Base-by-base conservation (phyloP, 2,797 vertebrate species). In the Bufotes viridis region DNA sequence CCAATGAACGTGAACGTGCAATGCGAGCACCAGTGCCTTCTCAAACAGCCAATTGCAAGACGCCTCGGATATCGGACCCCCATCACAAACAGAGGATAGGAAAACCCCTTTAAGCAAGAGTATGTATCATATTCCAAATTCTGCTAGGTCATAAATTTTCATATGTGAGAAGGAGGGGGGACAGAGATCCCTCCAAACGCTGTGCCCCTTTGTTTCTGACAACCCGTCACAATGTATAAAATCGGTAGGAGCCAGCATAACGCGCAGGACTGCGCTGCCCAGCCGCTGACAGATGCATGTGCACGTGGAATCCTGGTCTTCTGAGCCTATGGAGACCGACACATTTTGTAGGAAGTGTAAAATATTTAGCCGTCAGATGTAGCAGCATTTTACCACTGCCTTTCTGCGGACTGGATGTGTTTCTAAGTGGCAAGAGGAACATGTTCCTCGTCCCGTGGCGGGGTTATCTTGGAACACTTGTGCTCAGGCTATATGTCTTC, bases 381-480 rank as follows among this genome's bases (percentile, higher is more conserved):
- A 78, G 51, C 51, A 14, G 75, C 11, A 55, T 78, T 42, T n/a
- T 78, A 24, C 22, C 70, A 20, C 9, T 9, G 34, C 11, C 10
- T n/a, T 49, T 81, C 79, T 81, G 8, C 29, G 2, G 34, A 18
- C 13, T 10, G 7, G 2, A 29, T 78, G 57, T 15, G 69, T 22
- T 10, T 49, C 60, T 81, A 81, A 81, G 63, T 67, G 60, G 29
- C 10, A 72, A 15, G 53, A 29, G 53, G 51, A 72, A 58, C 81
- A 17, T 22, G 26, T 51, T 72, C 12, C 7, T 72, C 12, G 7
- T 34, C 13, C 17, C 51, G 18, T n/a, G n/a, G 65, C 22, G 18
- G 51, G 49, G 57, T 87, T 24, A 83, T 63, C 42, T 65, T 60
- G 81, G 69, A 82, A 83, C 74, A 65, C 20, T 24, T 87, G 80